Conservation (phyloP, 1,140 invertebrate species). For the Drosophila jambulina region DNA sequence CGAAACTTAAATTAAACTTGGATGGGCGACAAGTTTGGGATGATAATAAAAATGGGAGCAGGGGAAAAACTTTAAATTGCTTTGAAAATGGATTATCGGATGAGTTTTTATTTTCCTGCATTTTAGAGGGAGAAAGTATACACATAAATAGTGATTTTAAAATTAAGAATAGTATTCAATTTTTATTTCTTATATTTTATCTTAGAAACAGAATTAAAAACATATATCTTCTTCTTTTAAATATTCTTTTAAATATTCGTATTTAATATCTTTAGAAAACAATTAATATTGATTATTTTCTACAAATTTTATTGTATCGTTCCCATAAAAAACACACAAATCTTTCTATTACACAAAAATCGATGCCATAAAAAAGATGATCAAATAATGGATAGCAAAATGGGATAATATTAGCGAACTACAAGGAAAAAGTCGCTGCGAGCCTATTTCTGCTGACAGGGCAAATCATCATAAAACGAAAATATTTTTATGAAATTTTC, state of each 20-base stretch:
- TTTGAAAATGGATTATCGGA: not conserved
- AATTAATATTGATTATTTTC: not conserved
- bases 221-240: too few species aligned
- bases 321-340: not conserved
- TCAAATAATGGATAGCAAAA: slow-evolving; percentile 13
- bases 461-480: slow-evolving; percentile 49
- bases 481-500: slow-evolving; percentile 42
- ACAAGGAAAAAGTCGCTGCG: slow-evolving; percentile 6
- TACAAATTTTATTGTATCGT: not conserved
- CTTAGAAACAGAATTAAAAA: not conserved
- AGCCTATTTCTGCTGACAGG: slow-evolving; percentile 32
- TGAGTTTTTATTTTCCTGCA: not conserved
- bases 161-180: not conserved
- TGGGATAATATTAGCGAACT: slow-evolving; percentile 8
- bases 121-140: not conserved
- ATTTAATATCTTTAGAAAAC: not conserved
- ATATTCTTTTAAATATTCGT: not conserved
- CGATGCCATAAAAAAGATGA: slow-evolving; percentile 17
- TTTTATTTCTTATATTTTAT: not conserved
- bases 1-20: slow-evolving; percentile 31
- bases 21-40: not conserved
- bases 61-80: slow-evolving; percentile 2
- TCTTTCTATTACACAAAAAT: not conserved
- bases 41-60: slow-evolving; percentile 6
- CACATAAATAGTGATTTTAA: too few species aligned